These are phyloP conservation scores for Ceuthmochares aereus DNA, from an alignment of 2,113 vertebrate species.

Conservation along the genomic window DNA sequence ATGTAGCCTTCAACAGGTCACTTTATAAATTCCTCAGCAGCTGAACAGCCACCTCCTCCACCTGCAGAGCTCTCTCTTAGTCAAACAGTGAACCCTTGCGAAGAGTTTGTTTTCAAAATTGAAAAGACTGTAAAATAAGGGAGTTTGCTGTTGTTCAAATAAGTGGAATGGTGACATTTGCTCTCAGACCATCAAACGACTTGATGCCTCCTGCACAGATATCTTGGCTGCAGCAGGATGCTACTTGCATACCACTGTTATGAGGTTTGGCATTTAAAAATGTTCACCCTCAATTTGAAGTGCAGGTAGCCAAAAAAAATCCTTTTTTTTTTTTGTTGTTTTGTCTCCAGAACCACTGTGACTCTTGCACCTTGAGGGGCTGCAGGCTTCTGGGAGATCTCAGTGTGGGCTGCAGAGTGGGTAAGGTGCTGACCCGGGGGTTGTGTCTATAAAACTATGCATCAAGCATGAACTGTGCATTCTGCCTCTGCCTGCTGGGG, in stretches of 20 bases:
- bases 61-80: background rate
- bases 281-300: background rate
- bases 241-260: fast-evolving
- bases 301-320: background rate
- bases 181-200: background rate
- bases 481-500: background rate
- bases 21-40: background rate
- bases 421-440: background rate
- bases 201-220: background rate
- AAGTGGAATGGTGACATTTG: background rate
- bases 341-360: fast-evolving
- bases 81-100: background rate
- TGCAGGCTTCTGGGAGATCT: no score
- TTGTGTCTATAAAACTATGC: background rate
- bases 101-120: background rate
- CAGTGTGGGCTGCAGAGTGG: background rate
- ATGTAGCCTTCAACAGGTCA: background rate
- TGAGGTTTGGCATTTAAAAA: background rate
- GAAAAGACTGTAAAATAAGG: background rate
- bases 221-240: background rate
- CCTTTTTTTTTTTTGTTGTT: no score
- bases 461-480: fast-evolving
- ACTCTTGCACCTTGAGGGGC: background rate
- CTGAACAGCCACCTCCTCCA: background rate
- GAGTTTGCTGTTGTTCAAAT: background rate